These are phyloP conservation scores for Panagrolaimus sp. DNA, from an alignment of 1,140 invertebrate genomes.

Conservation along the genomic window DNA sequence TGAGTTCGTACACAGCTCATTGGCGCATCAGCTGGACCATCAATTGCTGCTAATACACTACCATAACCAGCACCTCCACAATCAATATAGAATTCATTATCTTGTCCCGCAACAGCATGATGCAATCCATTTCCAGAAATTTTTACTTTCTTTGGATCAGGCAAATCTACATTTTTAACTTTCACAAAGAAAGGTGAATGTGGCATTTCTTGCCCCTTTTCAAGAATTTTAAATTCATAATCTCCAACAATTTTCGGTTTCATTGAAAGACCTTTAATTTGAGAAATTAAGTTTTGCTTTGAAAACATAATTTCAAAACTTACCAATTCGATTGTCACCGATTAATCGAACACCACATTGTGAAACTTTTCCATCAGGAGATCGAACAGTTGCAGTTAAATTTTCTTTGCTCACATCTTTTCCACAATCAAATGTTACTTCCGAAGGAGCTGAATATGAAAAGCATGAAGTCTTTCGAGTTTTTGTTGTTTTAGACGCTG, in stretches of 20 bases:
- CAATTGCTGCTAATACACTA: background rate
- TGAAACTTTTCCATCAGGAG: background rate
- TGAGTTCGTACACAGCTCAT: background rate
- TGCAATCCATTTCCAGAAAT: background rate
- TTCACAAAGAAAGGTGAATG: slow-evolving; percentile 3
- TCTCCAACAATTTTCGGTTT: slow-evolving; percentile 4
- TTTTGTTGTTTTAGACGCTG: background rate
- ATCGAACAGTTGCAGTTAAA: slow-evolving; percentile 4
- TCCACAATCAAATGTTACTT: slow-evolving; percentile 4
- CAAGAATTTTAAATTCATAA: slow-evolving; percentile 5
- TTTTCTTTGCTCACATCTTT: slow-evolving; percentile 7
- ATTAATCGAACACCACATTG: background rate
- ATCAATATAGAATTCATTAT: slow-evolving; percentile 10
- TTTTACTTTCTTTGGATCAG: background rate
- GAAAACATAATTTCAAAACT: too few species aligned
- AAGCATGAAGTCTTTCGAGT: slow-evolving; percentile 4
- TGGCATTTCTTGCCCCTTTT: background rate
- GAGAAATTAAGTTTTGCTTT: too few species aligned
- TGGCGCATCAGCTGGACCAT: slow-evolving; percentile 8
- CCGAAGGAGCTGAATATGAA: background rate
- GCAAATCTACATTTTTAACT: background rate
- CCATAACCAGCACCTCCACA: background rate
- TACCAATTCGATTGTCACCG: background rate
- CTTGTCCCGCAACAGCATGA: background rate
- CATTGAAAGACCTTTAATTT: background rate